Percentiles rank a stretch among this genome's conserved stretches.
Evolutionary conservation across 2,113 vertebrate species (phyloP).

Genomic region (Noturus placidus): DNA sequence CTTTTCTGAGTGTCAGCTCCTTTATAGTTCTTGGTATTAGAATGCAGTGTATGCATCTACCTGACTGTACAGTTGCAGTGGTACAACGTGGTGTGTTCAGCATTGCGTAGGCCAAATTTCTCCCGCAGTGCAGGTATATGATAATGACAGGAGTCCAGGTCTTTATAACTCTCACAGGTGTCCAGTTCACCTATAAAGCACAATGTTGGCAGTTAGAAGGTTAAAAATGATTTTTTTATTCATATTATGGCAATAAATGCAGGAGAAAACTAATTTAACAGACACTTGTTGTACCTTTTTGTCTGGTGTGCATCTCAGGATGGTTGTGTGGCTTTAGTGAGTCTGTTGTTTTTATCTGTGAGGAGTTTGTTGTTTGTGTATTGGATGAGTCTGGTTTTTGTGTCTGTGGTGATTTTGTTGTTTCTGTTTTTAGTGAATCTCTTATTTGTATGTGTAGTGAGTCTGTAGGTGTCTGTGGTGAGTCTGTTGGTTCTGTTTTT

Average conservation of each 20-base stretch:
- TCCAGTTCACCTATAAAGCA: slow-evolving; percentile 54
- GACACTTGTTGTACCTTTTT: slow-evolving; percentile 52
- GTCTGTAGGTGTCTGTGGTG: not conserved
- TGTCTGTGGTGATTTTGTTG: not conserved
- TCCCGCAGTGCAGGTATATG: slow-evolving; percentile 69
- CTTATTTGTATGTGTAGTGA: not conserved
- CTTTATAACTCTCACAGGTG: slow-evolving; percentile 68
- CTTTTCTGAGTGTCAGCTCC: not conserved
- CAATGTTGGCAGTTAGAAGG: not conserved
- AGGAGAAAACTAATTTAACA: not conserved
- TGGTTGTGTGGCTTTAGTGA: not conserved
- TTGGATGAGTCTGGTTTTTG: not conserved
- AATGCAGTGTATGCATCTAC: slow-evolving; percentile 57
- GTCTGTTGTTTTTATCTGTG: not conserved
- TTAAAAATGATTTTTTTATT: too few relatives aligned
- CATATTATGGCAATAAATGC: not conserved
- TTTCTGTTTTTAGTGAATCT: not conserved
- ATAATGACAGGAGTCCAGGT: slow-evolving; percentile 69
- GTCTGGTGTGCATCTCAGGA: not conserved
- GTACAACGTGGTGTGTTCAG: slow-evolving; percentile 66
- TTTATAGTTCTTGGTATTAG: not conserved
- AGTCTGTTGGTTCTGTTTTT: not conserved
- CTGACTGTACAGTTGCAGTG: slow-evolving; percentile 82
- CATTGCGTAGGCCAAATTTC: slow-evolving; percentile 75
- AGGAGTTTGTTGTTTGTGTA: not conserved